Base-by-base conservation (phyloP, 2,797 vertebrate genomes). In the Triplophysa yarkandensis region DNA sequence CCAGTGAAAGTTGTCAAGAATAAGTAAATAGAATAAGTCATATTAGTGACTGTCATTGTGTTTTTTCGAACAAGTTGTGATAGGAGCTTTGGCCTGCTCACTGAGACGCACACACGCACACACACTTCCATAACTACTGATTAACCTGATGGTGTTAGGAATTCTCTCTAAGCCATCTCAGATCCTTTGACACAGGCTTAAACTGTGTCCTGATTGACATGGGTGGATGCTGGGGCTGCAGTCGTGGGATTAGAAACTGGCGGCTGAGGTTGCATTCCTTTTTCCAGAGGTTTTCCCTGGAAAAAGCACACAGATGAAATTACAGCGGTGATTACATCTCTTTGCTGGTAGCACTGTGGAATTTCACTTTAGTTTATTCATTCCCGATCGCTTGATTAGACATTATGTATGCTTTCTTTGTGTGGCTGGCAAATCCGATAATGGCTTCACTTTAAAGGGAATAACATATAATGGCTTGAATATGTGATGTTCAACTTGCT, bases 81-180 rank as follows among this genome's bases (percentile, higher is more conserved):
- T 57, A 74, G 23, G 32, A 19, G 68, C 81, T 52, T 81, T 76
- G 79, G 83, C 79, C 75, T 1, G 2, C 54, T 52, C 16, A 36
- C 21, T 30, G 32, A 64, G 60, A 46, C 52, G 23, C 71, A 41
- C 61, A 41, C 36, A 64, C 62, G 11, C 34, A 11, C 34, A 36
- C 10, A 36, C 6, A 39, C 11, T 39, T 34, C 19, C 69, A 65
- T 5, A 46, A 71, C 63, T 65, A 74, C 21, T 76, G 85, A 88
- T 89, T 87, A 86, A 83, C 52, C 77, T 39, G 80, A 65, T 81
- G 72, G 72, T 62, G 43, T 68, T 36, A 77, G 77, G 71, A 76
- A 58, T 60, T 54, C 34, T 54, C 34, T 4, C 84, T 86, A 87
- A 88, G 82, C 68, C 27, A 6, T 78, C 71, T 80, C 65, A 77